These are phyloP conservation scores for Grammomys surdaster DNA, from an alignment of 2,113 vertebrate species.

Conservation along the genomic window DNA sequence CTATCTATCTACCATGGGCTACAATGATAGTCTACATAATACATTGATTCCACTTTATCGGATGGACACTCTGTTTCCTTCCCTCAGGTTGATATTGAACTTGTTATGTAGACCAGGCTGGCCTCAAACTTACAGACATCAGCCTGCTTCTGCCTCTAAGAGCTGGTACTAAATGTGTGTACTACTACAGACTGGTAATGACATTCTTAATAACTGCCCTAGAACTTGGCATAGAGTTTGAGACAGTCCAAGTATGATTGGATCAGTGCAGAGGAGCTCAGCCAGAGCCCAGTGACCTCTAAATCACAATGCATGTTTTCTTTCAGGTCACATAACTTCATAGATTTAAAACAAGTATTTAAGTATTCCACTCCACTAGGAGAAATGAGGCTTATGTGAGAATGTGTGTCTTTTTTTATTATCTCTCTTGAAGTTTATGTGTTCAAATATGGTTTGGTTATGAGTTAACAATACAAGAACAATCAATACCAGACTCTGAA, in stretches of 20 bases:
- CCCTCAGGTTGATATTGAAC: neutral
- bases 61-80: neutral
- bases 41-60: neutral
- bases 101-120: neutral
- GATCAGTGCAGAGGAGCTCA: neutral
- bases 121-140: neutral
- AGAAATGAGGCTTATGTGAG: constrained; percentile 75
- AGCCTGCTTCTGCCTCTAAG: neutral
- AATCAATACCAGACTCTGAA: constrained; percentile 86
- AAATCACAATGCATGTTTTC: constrained; percentile 68
- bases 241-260: neutral
- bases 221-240: neutral
- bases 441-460: constrained; percentile 88
- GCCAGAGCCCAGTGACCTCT: constrained; percentile 3
- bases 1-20: neutral
- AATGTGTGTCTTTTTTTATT: constrained; percentile 85
- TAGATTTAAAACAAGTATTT: constrained; percentile 81
- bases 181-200: neutral
- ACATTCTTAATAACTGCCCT: neutral
- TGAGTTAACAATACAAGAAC: constrained; percentile 87
- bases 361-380: constrained; percentile 71
- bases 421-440: constrained; percentile 88
- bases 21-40: neutral
- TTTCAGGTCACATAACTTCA: constrained; percentile 77
- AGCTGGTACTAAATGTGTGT: neutral